These are phyloP conservation scores for Ceyx melanurus DNA, from an alignment of 2,113 vertebrate genomes.

Conservation along the genomic window DNA sequence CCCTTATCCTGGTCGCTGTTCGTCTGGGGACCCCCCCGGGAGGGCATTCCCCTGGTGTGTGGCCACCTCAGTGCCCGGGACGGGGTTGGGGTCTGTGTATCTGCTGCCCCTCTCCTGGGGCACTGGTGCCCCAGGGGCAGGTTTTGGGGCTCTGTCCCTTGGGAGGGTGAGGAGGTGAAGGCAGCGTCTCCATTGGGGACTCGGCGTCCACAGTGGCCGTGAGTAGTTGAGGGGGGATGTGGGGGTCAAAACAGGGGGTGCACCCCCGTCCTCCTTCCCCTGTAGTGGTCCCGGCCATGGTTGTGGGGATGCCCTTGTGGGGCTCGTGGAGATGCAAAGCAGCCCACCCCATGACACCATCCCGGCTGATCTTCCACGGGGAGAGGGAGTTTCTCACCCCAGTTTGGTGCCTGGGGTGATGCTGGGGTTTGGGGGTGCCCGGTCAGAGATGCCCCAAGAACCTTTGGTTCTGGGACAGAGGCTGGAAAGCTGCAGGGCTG, in stretches of 20 bases:
- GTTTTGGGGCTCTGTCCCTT: background rate
- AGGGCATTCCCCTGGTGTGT: accelerated
- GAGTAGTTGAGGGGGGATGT: accelerated
- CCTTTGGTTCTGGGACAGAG: accelerated
- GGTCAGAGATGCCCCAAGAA: accelerated
- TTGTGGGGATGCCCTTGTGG: accelerated
- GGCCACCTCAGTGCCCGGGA: accelerated
- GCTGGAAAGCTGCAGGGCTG: background rate
- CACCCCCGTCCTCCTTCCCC: background rate
- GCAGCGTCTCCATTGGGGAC: accelerated
- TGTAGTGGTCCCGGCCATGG: accelerated
- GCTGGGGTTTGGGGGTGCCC: background rate
- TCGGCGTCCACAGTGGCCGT: accelerated
- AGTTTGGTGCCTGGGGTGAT: background rate
- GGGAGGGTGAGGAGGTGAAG: background rate
- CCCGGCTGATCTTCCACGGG: background rate
- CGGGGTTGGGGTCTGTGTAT: background rate
- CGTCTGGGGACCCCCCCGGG: background rate
- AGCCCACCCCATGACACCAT: background rate
- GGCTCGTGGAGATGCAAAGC: background rate
- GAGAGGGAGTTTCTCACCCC: background rate
- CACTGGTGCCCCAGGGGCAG: background rate
- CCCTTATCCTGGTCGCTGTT: accelerated
- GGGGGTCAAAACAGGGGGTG: background rate
- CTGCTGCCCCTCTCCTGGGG: accelerated